These are phyloP conservation scores for Erethizon dorsatum DNA, from an alignment of 2,797 vertebrate species.

Conservation along the genomic window DNA sequence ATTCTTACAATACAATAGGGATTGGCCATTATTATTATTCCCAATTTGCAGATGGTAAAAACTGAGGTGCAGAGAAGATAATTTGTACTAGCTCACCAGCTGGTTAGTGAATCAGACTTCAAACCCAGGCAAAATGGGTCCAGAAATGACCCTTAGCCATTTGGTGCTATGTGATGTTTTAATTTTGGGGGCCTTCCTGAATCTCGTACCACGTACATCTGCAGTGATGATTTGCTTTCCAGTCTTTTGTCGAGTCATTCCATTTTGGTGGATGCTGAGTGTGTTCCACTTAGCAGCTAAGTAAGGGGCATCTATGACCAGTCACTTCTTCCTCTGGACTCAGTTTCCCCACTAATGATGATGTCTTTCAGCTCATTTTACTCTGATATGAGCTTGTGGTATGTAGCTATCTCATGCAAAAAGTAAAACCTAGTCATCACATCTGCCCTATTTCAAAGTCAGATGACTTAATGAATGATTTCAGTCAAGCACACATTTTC, in stretches of 20 bases:
- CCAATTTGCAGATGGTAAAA: conserved; percentile 42
- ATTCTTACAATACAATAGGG: neutral
- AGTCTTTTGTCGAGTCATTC: neutral
- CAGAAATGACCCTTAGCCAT: neutral
- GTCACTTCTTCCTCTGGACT: neutral
- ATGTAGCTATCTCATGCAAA: neutral
- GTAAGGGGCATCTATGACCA: neutral
- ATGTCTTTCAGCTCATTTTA: conserved; percentile 32
- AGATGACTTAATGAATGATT: neutral
- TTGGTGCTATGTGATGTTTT: neutral
- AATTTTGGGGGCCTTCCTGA: neutral
- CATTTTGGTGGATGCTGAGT: neutral
- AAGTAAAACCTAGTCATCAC: conserved; percentile 39
- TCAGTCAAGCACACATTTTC: neutral
- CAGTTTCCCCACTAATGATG: neutral
- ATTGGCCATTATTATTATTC: neutral
- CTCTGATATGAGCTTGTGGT: neutral
- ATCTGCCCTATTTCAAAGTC: conserved; percentile 6
- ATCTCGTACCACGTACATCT: neutral
- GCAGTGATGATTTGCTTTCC: neutral
- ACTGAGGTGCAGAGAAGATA: neutral
- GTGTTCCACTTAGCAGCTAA: neutral
- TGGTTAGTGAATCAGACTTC: neutral
- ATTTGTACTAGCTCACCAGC: neutral
- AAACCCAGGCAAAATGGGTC: neutral